phyloP scores from a whole-genome alignment of 2,113 vertebrate species.

The Tricholaema leucomelas region DNA sequence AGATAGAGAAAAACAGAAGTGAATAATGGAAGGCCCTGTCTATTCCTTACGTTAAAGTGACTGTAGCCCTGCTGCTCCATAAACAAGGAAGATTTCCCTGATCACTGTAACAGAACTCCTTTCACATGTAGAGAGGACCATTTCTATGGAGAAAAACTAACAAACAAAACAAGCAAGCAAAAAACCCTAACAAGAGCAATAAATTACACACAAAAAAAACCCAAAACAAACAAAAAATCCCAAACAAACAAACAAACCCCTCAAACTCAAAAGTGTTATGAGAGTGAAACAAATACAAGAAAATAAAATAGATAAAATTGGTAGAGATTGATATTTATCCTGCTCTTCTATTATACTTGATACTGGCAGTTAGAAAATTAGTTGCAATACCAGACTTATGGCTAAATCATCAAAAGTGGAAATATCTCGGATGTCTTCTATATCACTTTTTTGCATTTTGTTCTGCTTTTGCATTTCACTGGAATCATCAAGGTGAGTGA shows the following conservation, averaged over 20 bases:
- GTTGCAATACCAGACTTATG: not conserved
- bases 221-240: too few species aligned
- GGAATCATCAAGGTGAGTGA: not conserved
- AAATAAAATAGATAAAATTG: not conserved
- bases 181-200: too few species aligned
- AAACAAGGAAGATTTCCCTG: not conserved
- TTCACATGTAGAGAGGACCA: not conserved
- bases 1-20: not conserved
- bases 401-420: not conserved
- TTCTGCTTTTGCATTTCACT: not conserved
- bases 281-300: not conserved
- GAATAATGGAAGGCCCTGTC: too few species aligned
- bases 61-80: not conserved
- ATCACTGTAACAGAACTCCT: not conserved
- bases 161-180: too few species aligned
- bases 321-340: not conserved
- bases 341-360: not conserved
- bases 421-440: not conserved
- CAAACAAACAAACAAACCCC: too few species aligned
- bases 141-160: not conserved
- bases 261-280: not conserved
- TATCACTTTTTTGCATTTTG: not conserved
- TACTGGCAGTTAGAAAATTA: not conserved
- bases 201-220: too few species aligned
- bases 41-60: not conserved